Percentiles rank a stretch among this genome's conserved stretches.
These are phyloP conservation scores for Cirrhinus mrigala DNA, from an alignment of 2,797 vertebrate genomes.

Conservation along the genomic window DNA sequence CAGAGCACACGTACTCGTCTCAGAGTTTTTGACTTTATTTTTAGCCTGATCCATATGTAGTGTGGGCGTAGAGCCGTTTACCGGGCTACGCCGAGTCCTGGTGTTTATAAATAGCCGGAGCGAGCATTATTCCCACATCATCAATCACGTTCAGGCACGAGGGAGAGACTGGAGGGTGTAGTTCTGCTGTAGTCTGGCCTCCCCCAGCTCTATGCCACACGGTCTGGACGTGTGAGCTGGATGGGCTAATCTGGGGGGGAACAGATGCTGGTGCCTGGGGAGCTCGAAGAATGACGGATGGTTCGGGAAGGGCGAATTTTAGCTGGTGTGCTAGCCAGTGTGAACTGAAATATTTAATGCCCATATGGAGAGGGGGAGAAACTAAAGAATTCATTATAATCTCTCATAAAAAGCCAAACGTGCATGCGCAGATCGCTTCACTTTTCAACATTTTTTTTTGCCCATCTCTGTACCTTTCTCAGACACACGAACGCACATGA, in stretches of 20 bases:
- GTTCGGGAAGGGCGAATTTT: not conserved
- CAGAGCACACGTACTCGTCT: not conserved
- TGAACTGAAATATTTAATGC: conserved; percentile 11
- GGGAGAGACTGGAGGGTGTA: conserved; percentile 40
- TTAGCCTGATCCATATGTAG: conserved; percentile 63
- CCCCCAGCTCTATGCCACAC: conserved; percentile 47
- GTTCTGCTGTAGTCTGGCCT: conserved; percentile 40
- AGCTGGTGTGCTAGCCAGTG: conserved; percentile 1
- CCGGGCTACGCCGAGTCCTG: conserved; percentile 72
- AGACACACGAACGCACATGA: conserved; percentile 6
- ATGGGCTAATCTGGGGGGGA: conserved; percentile 19
- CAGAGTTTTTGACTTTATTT: conserved; percentile 47
- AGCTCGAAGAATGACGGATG: not conserved
- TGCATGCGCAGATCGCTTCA: conserved; percentile 20
- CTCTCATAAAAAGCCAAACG: not conserved
- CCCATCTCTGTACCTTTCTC: conserved; percentile 34
- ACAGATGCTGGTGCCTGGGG: conserved; percentile 20
- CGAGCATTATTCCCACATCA: conserved; percentile 81
- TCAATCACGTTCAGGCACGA: conserved; percentile 75
- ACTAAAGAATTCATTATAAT: not conserved
- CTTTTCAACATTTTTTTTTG: conserved; percentile 37
- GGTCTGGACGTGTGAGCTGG: not conserved
- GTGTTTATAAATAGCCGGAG: conserved; percentile 83
- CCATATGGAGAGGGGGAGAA: not conserved
- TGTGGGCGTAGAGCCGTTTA: conserved; percentile 70